These are phyloP conservation scores for Nylanderia fulva DNA, from an alignment of 1,140 invertebrate species.

Conservation along the genomic window DNA sequence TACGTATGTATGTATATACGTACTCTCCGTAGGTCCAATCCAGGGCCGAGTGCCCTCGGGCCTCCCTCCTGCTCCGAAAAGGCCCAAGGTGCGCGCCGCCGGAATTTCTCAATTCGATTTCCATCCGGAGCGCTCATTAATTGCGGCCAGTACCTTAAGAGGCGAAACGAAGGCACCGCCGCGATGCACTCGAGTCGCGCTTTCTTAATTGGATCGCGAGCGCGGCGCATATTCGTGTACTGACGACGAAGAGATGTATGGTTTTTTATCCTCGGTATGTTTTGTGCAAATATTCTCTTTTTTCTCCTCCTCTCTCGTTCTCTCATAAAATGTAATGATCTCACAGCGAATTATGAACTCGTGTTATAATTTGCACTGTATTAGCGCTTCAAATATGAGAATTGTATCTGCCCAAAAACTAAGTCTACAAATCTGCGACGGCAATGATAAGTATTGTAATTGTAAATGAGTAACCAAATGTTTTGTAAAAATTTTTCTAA, in stretches of 20 bases:
- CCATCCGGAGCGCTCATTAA: constrained; percentile 68
- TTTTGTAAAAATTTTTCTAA: background rate
- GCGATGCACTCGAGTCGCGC: constrained; percentile 44
- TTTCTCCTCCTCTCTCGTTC: background rate
- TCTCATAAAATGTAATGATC: background rate
- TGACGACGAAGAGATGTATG: background rate
- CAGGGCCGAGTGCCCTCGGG: background rate
- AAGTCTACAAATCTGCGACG: background rate
- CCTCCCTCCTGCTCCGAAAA: background rate
- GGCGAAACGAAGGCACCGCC: constrained; percentile 66
- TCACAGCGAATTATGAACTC: background rate
- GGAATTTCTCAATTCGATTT: constrained; percentile 79
- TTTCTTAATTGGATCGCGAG: constrained; percentile 73
- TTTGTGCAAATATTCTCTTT: constrained; percentile 3
- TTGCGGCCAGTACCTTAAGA: constrained; percentile 71
- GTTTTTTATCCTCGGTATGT: background rate
- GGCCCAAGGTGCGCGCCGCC: constrained; percentile 51
- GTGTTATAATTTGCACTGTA: constrained; percentile 30
- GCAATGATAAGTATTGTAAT: background rate
- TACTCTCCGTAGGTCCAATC: constrained; percentile 31
- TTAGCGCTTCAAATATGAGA: background rate
- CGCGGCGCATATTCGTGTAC: constrained; percentile 39
- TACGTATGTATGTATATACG: constrained; percentile 70
- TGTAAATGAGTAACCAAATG: background rate
- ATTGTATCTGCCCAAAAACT: background rate